Evolutionary conservation across 2,888 invertebrate genomes (phyloP), one percentile per base, ranked within the genome.

Genomic region (Molorchus minor): DNA sequence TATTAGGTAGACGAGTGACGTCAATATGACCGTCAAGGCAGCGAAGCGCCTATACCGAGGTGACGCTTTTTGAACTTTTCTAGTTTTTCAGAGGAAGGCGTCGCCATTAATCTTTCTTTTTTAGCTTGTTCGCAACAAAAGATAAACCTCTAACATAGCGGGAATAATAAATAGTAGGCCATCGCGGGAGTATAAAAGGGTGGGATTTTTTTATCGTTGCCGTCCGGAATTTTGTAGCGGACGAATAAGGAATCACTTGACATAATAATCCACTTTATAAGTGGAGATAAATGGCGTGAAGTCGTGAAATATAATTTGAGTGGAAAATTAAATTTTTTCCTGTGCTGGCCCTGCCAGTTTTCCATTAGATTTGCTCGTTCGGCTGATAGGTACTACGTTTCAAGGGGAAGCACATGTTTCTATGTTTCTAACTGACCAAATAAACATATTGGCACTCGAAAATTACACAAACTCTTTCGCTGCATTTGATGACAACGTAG

Each of bases 131-230:
- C 33, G 40, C 12, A 51, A 51, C 51, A 51, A 51, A 51, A 40
- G 51, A 51, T 51, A 51, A 49, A 40, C 51, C 29, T 16, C n/a
- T 40, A 38, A 15, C 51, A 51, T 51, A 40, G 40, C 51, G 51
- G 35, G 51, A 40, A 40, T 40, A 51, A 51, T 51, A 51, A 51
- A 51, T 51, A 51, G 29, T 38, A 35, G 12, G 30, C 51, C 51
- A 17, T 51, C 49, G 20, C 51, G 25, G n/a, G 29, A 16, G 19
- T 10, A 51, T 38, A 40, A 51, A 51, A 40, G 51, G 40, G n/a
- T 40, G 17, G 25, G 16, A 29, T 38, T 38, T 51, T 25, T 47
- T 21, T 49, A 38, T 49, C 19, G 10, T 20, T 4, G 12, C 20
- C 49, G 2, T 21, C 15, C 10, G 20, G 35, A 46, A 33, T 46